Base-by-base conservation (phyloP, 2,888 invertebrate species). In the Allacma fusca region DNA sequence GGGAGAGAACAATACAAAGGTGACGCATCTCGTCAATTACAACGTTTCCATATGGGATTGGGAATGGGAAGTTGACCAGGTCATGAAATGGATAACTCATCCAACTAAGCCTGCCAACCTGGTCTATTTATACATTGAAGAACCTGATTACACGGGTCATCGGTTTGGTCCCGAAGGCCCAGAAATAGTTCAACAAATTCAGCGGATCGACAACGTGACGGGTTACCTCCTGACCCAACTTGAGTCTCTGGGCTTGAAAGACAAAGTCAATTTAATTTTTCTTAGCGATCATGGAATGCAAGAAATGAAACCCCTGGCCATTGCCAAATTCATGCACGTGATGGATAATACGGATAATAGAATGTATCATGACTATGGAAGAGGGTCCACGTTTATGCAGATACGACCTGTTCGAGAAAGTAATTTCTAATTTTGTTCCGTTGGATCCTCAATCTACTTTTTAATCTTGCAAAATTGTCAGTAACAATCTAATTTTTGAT, bases 231-330 rank as follows among this genome's bases (percentile, higher is more conserved):
- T 88, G 81, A 84, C 89, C 44, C 86, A 89, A 85, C 84, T 93
- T 21, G 85, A 88, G 75, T 82, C 86, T 23, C 84, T 88, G 78
- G 86, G 88, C 28, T 86, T 92, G 70, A 84, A 86, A 4, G 87
- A 89, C 29, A 87, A 88, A 81, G 88, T 91, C 0, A 91, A 92
- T 85, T 87, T 93, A 0, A 88, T 93, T 76, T 88, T 93, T 80
- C 86, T 92, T 64, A 92, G 92, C 86, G 93, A 93, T 86, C 93
- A 93, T 86, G 93, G 93, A n/a, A 91, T 92, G 90, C 86, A 88
- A 1, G 86, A 87, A 34, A 89, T 91, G 43, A 88, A 91, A 85
- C 86, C 91, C 23, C 88, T 88, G 0, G 86, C 88, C 40, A 89
- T 88, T 82, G 85, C 91, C 44, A 87, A 87, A 78, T 29, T 29